Percentiles rank a stretch among this genome's conserved stretches.
phyloP scores from a whole-genome alignment of 37 sponge, comb jelly and placozoan species.

The Chondrilla cf. caribensis region DNA sequence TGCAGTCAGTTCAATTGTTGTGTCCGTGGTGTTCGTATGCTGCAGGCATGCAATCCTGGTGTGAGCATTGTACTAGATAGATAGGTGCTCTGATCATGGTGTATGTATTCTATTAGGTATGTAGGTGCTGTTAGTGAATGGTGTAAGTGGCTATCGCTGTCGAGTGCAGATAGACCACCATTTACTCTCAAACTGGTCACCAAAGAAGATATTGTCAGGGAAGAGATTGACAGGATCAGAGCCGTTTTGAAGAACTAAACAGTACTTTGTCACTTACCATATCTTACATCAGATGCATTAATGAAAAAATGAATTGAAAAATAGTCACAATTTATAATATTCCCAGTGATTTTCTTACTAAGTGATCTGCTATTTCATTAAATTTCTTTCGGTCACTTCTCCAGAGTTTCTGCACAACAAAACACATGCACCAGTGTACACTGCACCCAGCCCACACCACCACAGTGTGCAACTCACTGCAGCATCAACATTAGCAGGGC shows the following conservation, averaged over 20 bases:
- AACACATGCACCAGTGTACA: too few species aligned
- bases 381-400: conserved; percentile 86
- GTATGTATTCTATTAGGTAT: conserved; percentile 12
- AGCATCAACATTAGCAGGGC: conserved; percentile 99
- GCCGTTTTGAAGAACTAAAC: too few species aligned
- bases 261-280: too few species aligned
- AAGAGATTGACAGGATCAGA: neutral
- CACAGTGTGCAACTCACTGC: conserved; percentile 54
- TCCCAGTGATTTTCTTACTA: conserved; percentile 85
- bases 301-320: too few species aligned
- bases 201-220: neutral
- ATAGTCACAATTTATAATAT: conserved; percentile 7
- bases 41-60: too few species aligned
- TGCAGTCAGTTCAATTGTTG: neutral
- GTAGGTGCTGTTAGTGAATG: conserved; percentile 6
- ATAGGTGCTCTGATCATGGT: too few species aligned
- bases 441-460: neutral
- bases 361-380: conserved; percentile 69
- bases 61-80: too few species aligned
- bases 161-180: neutral
- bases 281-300: too few species aligned
- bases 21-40: too few species aligned
- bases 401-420: conserved; percentile 90
- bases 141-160: conserved; percentile 32
- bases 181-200: neutral